Base-by-base conservation (phyloP, 2,888 invertebrate species). In the Rhorus exstirpatorius region DNA sequence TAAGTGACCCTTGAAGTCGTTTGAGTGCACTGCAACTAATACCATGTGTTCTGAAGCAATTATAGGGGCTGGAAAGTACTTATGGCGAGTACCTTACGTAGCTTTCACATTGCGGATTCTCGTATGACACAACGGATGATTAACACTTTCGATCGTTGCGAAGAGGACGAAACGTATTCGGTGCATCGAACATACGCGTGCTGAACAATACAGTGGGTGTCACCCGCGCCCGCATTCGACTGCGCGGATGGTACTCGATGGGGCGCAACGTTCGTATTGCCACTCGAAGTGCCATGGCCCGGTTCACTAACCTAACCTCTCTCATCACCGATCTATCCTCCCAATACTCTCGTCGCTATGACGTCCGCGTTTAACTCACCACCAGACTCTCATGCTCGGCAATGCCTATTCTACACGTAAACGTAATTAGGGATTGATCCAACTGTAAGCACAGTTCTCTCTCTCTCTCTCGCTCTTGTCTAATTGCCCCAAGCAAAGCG, bases 401-500 rank as follows among this genome's bases (percentile, higher is more conserved):
- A 71, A 82, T 83, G 86, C 87, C 86, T 17, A 49, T 68, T 76
- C 76, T 67, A 88, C 89, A 88, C 87, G 90, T 89, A 89, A 90
- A 91, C 86, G 87, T 91, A 90, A 90, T 91, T 90, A 91, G 87
- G 86, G 88, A 85, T 88, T 88, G 87, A 91, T 89, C 88, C 89
- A 87, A 88, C 83, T 85, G 87, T 87, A 87, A 89, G 87, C 86
- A 83, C 83, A 68, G 77, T 44, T 38, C 84, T 86, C 46, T 58
- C 55, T 24, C 61, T 17, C 44, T 38, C 41, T 51, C 61, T 53
- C 61, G 14, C 38, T 86, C 61, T 63, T 21, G 85, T 87, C 85
- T 88, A 88, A 89, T 88, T 86, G 86, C 77, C 83, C 85, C 84
- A 78, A 81, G 61, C 86, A 84, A 82, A 81, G 35, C 21, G 61